Evolutionary conservation across 2,113 vertebrate species (phyloP).

Genomic region (Dromiciops gliroides): DNA sequence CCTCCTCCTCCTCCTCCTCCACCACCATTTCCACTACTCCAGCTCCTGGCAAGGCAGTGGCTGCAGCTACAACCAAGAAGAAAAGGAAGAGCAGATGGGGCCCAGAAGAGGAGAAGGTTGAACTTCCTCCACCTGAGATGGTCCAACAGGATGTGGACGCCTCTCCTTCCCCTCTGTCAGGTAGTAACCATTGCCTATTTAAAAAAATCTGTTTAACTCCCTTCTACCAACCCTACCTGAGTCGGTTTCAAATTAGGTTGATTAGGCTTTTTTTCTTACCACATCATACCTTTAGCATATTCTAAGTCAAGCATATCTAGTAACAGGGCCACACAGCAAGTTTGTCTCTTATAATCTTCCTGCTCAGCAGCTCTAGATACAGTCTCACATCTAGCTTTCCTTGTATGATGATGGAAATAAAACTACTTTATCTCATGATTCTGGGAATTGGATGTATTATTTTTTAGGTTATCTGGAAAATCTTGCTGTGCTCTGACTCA

Average conservation of each 20-base stretch:
- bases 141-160: conserved; percentile 76
- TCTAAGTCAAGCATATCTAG: not conserved
- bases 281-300: not conserved
- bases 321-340: accelerated
- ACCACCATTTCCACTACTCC: conserved; percentile 18
- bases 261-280: not conserved
- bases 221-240: not conserved
- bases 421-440: conserved; percentile 52
- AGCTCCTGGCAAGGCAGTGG: not conserved
- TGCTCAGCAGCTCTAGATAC: conserved; percentile 4
- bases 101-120: conserved; percentile 93
- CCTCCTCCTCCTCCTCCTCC: conserved; percentile 17
- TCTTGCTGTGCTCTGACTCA: conserved; percentile 49
- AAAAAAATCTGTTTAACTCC: not conserved
- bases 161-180: conserved; percentile 83
- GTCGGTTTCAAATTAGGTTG: not conserved
- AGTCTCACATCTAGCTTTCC: conserved; percentile 49
- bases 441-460: conserved; percentile 43
- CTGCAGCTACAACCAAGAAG: conserved; percentile 83
- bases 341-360: conserved; percentile 43
- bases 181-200: conserved; percentile 60
- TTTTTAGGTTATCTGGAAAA: conserved; percentile 46
- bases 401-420: conserved; percentile 54
- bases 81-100: conserved; percentile 98
- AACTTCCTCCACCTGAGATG: conserved; percentile 86